Base-by-base conservation (phyloP, 2,888 invertebrate species). In the Pantelozetes paolii region DNA sequence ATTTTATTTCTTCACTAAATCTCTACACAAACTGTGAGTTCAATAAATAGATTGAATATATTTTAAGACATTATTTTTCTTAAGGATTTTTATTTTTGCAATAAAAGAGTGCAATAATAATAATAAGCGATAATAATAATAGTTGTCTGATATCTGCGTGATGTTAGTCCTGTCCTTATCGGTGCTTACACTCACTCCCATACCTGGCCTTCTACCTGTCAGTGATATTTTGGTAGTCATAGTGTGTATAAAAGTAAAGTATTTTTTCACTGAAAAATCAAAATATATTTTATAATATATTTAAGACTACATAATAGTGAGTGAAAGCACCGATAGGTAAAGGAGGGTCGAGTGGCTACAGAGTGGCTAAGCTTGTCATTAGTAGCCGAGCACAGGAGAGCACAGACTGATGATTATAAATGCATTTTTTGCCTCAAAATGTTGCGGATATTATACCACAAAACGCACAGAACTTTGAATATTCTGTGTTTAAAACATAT, bases 101-200 rank as follows among this genome's bases (percentile, higher is more conserved):
- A 62, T 62, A 62, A 62, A 62, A 23, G 54, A 54, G 54, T 54
- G 62, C 32, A 62, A 59, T 59, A 28, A 62, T 62, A 62, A 62
- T 54, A 54, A 54, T 54, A 36, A 32, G 62, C 32, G 36, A 62
- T 62, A 62, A 62, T 62, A 30, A 62, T 62, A 62, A 50, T 20
- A 50, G 50, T 20, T 50, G 50, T n/a, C 8, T 50, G 50, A 62
- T 62, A 36, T 54, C 23, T 54, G 54, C 54, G 54, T 54, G 54
- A 54, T 26, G 54, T 54, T 54, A 23, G 26, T 23, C 54, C 20
- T 26, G 11, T 23, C 54, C 26, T 26, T 54, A 26, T 36, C 36
- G 36, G 36, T 36, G 26, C 26, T 13, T 26, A 13, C 11, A 32
- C 59, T 28, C 62, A 62, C 20, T 30, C 28, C 20, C 54, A 54